phyloP scores from a whole-genome alignment of 1,140 invertebrate genomes.

The Atta texana region DNA sequence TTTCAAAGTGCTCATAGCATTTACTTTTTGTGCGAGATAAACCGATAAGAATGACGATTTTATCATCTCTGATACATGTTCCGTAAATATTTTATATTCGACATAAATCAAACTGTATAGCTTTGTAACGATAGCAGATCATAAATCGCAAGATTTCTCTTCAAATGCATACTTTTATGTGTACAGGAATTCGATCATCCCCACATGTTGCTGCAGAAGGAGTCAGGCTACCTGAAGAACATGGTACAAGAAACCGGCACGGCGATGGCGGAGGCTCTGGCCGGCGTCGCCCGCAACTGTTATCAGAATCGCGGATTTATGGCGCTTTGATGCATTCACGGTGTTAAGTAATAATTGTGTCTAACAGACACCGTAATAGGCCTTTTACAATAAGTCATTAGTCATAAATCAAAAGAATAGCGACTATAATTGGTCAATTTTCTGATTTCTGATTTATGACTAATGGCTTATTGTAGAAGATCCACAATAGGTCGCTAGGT shows the following conservation, averaged over 20 bases:
- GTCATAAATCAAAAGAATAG: no score
- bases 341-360: neutral
- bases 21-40: neutral
- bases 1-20: neutral
- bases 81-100: conserved; percentile 40
- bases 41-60: neutral
- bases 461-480: no score
- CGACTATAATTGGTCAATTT: no score
- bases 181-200: conserved; percentile 91
- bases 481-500: neutral
- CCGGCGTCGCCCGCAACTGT: conserved; percentile 76
- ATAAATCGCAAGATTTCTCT: conserved; percentile 13
- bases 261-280: conserved; percentile 83
- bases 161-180: conserved; percentile 60
- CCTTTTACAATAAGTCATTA: no score
- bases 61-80: neutral
- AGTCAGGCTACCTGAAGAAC: conserved; percentile 88
- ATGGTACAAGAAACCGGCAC: conserved; percentile 90
- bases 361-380: neutral
- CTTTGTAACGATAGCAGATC: conserved; percentile 29
- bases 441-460: no score
- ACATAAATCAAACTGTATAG: neutral
- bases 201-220: conserved; percentile 88
- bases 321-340: conserved; percentile 61
- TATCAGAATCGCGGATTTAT: conserved; percentile 70